phyloP scores from a whole-genome alignment of 2,797 vertebrate species.

The Phalloptychus januarius region DNA sequence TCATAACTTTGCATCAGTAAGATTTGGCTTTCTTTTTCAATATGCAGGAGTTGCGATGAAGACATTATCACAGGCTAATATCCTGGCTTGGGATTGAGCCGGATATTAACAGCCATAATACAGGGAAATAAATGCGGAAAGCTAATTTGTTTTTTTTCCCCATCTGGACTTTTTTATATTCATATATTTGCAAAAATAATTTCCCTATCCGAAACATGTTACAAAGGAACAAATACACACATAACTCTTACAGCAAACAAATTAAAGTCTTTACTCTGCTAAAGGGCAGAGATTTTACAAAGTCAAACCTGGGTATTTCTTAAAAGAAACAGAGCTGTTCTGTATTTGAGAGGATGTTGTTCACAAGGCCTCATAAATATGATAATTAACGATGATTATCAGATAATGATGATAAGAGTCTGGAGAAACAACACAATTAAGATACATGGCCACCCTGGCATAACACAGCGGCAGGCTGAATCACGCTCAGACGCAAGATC shows the following conservation, averaged over 20 bases:
- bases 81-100: constrained; percentile 68
- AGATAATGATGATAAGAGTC: constrained; percentile 43
- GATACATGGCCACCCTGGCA: constrained; percentile 29
- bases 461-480: constrained; percentile 50
- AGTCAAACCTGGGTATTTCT: constrained; percentile 13
- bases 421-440: constrained; percentile 32
- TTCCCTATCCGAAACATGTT: background rate
- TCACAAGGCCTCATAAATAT: constrained; percentile 11
- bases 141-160: constrained; percentile 35
- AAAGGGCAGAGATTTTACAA: background rate
- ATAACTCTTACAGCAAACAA: background rate
- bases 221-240: background rate
- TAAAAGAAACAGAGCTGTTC: background rate
- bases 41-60: constrained; percentile 55
- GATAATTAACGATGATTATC: constrained; percentile 25
- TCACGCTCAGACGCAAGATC: constrained; percentile 49
- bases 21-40: constrained; percentile 37
- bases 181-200: constrained; percentile 11
- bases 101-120: constrained; percentile 73
- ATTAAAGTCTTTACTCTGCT: background rate
- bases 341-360: background rate
- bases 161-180: constrained; percentile 7
- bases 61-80: constrained; percentile 73
- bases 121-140: constrained; percentile 57
- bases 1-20: constrained; percentile 35